Conservation (phyloP, 2,113 vertebrate genomes). For the Tachysurus vachellii region DNA sequence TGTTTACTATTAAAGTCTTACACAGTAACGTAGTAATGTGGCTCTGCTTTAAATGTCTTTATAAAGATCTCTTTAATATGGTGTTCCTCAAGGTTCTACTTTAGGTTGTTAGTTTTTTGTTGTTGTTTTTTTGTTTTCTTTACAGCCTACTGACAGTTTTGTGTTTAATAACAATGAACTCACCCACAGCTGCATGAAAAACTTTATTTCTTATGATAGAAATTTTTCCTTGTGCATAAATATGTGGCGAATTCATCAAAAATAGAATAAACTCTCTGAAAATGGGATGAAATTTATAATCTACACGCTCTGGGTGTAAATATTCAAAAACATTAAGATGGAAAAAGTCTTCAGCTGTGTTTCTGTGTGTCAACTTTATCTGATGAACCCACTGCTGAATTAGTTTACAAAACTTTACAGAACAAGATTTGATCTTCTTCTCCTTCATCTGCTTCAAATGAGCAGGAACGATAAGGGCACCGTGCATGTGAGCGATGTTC, state of each 20-base stretch:
- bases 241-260: neutral
- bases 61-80: neutral
- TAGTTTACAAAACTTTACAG: neutral
- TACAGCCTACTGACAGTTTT: too few species aligned
- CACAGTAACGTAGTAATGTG: neutral
- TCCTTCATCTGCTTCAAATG: neutral
- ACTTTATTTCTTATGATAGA: neutral
- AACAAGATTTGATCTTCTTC: neutral
- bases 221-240: neutral
- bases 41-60: neutral
- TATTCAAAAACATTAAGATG: neutral
- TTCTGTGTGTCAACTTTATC: neutral
- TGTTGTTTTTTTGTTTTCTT: too few species aligned
- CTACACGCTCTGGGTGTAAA: neutral
- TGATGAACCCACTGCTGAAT: neutral
- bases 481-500: neutral
- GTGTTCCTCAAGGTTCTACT: neutral
- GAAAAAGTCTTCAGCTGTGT: neutral
- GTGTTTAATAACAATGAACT: too few species aligned
- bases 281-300: too few species aligned
- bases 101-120: neutral
- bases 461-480: neutral
- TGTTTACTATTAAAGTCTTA: neutral
- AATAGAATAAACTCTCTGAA: neutral
- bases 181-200: neutral